A percentile compares a stretch with the other conserved stretches of the same genome.
These are phyloP conservation scores for Zosterops borbonicus DNA, from an alignment of 2,113 vertebrate genomes.

Conservation along the genomic window DNA sequence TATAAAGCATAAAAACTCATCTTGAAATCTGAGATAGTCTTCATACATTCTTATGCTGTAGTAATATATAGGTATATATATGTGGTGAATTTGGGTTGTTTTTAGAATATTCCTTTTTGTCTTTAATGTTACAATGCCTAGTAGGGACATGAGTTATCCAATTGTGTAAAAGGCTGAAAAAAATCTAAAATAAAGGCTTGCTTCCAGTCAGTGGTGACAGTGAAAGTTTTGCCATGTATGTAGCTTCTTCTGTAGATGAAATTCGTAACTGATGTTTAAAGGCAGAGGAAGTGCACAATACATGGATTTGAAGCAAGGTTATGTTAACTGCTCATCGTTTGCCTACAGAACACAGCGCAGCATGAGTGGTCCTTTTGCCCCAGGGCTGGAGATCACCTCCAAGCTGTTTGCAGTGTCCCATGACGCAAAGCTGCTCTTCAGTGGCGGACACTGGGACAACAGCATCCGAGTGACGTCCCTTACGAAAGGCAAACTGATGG, in stretches of 20 bases:
- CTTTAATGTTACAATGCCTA: background rate
- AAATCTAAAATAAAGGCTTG: background rate
- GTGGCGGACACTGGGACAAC: constrained; percentile 96
- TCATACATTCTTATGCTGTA: background rate
- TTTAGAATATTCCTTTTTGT: background rate
- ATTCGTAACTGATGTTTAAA: background rate
- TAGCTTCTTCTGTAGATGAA: background rate
- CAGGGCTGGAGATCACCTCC: constrained; percentile 83
- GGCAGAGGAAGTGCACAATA: background rate
- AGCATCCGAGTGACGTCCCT: constrained; percentile 93
- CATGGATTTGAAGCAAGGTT: background rate
- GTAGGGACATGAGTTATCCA: background rate
- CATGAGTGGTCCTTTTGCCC: constrained; percentile 89
- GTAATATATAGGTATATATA: background rate
- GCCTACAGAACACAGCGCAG: constrained; percentile 85
- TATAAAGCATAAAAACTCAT: background rate
- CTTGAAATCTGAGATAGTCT: background rate
- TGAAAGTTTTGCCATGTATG: background rate
- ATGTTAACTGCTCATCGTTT: constrained; percentile 32
- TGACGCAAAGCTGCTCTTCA: constrained; percentile 96
- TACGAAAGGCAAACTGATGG: constrained; percentile 87
- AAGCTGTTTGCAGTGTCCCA: constrained; percentile 91
- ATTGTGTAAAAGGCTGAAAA: background rate
- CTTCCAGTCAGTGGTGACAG: background rate
- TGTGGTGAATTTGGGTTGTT: background rate